Evolutionary conservation across 2,888 invertebrate genomes (phyloP).

Genomic region (Cephus rjabovi): DNA sequence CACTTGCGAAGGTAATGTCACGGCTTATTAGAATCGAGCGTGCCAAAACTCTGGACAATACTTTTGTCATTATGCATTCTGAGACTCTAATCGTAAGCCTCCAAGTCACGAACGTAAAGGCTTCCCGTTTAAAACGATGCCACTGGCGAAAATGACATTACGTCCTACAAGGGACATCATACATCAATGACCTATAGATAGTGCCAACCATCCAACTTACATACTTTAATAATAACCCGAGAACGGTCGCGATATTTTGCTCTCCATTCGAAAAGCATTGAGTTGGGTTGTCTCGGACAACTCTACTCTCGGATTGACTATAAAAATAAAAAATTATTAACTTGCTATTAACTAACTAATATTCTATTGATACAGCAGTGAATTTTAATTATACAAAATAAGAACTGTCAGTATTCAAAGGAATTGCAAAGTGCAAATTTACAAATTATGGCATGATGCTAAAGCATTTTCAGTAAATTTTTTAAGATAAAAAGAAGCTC

Average conservation of each 20-base stretch:
- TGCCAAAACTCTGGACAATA: conserved; percentile 29
- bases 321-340: too few species aligned
- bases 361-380: too few species aligned
- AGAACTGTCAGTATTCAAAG: too few species aligned
- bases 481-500: background rate
- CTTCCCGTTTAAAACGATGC: conserved; percentile 24
- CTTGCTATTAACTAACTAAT: too few species aligned
- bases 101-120: conserved; percentile 30
- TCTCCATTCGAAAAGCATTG: too few species aligned
- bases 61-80: conserved; percentile 21
- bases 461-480: background rate
- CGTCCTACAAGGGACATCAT: background rate
- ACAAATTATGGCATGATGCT: background rate
- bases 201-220: too few species aligned
- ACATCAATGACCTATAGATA: background rate
- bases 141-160: conserved; percentile 15
- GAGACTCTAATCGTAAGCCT: conserved; percentile 21
- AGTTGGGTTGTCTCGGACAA: too few species aligned
- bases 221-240: too few species aligned
- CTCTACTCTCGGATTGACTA: too few species aligned
- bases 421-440: background rate
- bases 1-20: background rate
- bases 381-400: too few species aligned
- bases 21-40: background rate
- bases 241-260: too few species aligned